Base-by-base conservation (phyloP, 2,888 invertebrate species). In the Saturnia pavonia region DNA sequence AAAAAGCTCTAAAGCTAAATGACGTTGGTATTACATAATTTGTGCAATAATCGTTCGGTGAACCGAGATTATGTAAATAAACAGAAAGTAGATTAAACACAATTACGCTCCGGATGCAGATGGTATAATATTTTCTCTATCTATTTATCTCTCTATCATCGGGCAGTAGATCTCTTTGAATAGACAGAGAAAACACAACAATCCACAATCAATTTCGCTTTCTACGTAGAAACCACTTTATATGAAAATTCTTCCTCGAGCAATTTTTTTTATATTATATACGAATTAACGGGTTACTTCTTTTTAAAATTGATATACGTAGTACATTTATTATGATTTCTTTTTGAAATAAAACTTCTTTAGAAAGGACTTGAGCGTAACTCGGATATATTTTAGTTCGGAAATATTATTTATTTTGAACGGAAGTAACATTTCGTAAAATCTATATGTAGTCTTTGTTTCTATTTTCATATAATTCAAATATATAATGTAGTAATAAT, bases 21-120 rank as follows among this genome's bases (percentile, higher is more conserved):
- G 54, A 27, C 70, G 67, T 69, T 19, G 34, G 54, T 42, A 51
- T 70, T 67, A 67, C 40, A 70, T 70, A 54, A 70, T 70, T 54
- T 54, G 27, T 40, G 70, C 51, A 70, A 70, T 70, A 70, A 67
- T 67, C 66, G 51, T 70, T 66, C 70, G 42, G 66, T 19, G 70
- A 70, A 70, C 51, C 70, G 42, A 51, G 69, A 51, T 40, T 12
- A 12, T 54, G 54, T 22, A 66, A 70, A 70, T 42, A 70, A 70
- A 70, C 67, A 54, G 25, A 40, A n/a, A 12, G n/a, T 40, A 65
- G 34, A 65, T 65, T 65, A 65, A 65, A 34, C 65, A 40, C 40
- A 40, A 65, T 65, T 34, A 40, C 65, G 65, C 65, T 65, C 65
- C 65, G 65, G 65, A 65, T 65, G 65, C 65, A 65, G 40, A 9